phyloP scores from a whole-genome alignment of 2,113 vertebrate genomes.

The Equus przewalskii region DNA sequence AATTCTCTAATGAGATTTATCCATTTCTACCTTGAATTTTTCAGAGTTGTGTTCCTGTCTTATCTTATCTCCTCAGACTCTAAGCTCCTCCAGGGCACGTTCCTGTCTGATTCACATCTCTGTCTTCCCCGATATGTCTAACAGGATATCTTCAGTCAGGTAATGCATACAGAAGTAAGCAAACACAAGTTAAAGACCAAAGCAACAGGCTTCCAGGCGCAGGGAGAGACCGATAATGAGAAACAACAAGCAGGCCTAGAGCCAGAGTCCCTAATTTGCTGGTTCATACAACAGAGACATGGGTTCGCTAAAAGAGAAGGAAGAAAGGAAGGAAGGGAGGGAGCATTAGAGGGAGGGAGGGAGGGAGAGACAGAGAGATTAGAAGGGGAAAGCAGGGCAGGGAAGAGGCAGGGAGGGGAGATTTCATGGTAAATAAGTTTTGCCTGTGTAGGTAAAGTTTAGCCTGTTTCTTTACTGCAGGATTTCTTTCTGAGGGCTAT shows the following conservation, averaged over 20 bases:
- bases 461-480: not conserved
- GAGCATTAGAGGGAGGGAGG: no score
- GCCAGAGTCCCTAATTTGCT: not conserved
- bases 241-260: not conserved
- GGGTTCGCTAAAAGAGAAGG: not conserved
- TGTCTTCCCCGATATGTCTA: not conserved
- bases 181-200: not conserved
- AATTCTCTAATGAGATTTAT: conserved; percentile 33
- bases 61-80: not conserved
- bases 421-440: not conserved
- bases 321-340: not conserved
- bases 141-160: not conserved
- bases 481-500: not conserved
- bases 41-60: not conserved
- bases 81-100: not conserved
- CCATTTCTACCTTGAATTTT: not conserved
- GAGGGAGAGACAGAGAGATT: no score
- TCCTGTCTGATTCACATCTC: not conserved
- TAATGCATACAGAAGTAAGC: not conserved
- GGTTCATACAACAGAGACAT: not conserved
- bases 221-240: not conserved
- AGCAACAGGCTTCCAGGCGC: not conserved
- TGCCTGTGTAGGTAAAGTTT: not conserved
- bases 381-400: accelerated
- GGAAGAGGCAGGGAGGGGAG: accelerated